These are phyloP conservation scores for Nothocercus nigrocapillus DNA, from an alignment of 2,113 vertebrate species.

Conservation along the genomic window DNA sequence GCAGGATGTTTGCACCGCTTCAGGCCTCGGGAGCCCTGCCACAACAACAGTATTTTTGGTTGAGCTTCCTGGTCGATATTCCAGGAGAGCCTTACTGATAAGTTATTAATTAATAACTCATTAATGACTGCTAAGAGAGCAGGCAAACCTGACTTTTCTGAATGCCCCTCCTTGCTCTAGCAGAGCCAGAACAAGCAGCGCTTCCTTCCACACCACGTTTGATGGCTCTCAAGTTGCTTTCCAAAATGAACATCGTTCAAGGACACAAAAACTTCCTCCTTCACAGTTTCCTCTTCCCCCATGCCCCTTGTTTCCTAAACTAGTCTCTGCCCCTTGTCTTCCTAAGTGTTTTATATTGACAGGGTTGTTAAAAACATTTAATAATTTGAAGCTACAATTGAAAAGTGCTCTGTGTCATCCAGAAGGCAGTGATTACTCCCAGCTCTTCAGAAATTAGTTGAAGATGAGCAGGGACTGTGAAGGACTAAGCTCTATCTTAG, in stretches of 20 bases:
- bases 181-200: background rate
- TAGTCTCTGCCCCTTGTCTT: background rate
- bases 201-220: background rate
- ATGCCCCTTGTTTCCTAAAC: background rate
- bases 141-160: background rate
- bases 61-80: background rate
- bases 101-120: slow-evolving; percentile 20
- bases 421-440: background rate
- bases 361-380: background rate
- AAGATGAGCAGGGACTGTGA: background rate
- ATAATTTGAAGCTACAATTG: background rate
- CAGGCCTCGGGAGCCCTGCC: background rate
- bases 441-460: background rate
- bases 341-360: background rate
- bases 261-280: background rate
- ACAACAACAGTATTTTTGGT: background rate
- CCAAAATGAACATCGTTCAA: background rate
- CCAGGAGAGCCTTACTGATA: background rate
- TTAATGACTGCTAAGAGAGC: background rate
- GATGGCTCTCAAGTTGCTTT: background rate
- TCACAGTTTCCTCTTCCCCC: background rate
- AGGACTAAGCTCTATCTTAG: background rate
- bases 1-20: background rate
- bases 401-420: background rate
- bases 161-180: background rate